Base-by-base conservation (phyloP, 2,113 vertebrate species). In the Ptychochromis oligacanthus region DNA sequence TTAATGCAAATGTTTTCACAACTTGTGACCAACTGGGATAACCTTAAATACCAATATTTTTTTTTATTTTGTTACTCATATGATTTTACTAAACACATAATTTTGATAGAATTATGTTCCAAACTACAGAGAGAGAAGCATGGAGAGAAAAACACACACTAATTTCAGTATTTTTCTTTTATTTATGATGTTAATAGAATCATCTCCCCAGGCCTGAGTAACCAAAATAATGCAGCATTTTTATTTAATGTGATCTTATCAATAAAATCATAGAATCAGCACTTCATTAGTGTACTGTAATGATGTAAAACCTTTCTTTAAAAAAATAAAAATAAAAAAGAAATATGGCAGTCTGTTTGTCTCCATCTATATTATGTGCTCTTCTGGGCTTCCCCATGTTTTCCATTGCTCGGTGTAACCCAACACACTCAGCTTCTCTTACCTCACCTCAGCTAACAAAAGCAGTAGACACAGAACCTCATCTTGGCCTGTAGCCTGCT, bases 381-480 rank as follows among this genome's bases (percentile, higher is more conserved):
- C 62, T 65, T 84, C 76, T 89, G 87, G 86, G 87, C 80, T 90
- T 92, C 81, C 88, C 87, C 87, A 65, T 81, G 80, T 89, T 93
- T 93, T 92, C 91, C 91, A 89, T 57, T 84, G 90, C 84, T 86
- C 56, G 4, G 54, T 89, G 94, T 90, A 95, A 95, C 93, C 91
- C 87, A 92, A 94, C 93, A 94, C 94, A 93, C 77, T 46, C 84
- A 70, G 89, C 89, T 94, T 93, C 84, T 91, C 92, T 95, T 95
- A 94, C 93, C 89, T 92, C 89, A 92, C 87, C 87, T 89, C 85
- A 15, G 87, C 88, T 92, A 93, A 95, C 94, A 95, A 95, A 95
- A 93, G 91, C 93, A 88, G 80, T 46, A 67, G 93, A 93, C 91
- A 91, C 93, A 84, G 83, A 81, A 84, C 89, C 91, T 93, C 83